These are phyloP conservation scores for Scolopax bukidnonensis DNA, from an alignment of 2,797 vertebrate species.

Conservation along the genomic window DNA sequence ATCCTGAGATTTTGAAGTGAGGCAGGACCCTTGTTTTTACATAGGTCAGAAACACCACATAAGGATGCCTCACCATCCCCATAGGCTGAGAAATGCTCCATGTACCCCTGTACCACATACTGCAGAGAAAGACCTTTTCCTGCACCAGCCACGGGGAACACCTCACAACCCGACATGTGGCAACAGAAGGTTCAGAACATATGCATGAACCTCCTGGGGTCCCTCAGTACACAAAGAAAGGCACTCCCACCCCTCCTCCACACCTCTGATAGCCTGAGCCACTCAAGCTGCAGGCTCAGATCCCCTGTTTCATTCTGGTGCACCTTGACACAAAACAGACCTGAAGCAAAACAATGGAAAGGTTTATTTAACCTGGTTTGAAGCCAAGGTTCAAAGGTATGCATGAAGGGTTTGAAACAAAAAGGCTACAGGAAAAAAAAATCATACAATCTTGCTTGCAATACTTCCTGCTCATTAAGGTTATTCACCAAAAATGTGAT, in stretches of 20 bases:
- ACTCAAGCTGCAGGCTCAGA: background rate
- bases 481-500: accelerated
- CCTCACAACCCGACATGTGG: background rate
- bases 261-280: background rate
- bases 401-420: background rate
- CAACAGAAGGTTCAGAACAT: background rate
- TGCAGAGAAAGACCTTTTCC: background rate
- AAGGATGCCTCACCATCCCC: background rate
- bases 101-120: accelerated
- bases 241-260: background rate
- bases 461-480: background rate
- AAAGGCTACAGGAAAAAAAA: background rate
- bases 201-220: background rate
- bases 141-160: background rate
- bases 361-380: slow-evolving; percentile 17
- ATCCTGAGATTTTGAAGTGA: background rate
- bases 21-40: background rate
- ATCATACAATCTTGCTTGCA: background rate
- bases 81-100: background rate
- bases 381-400: slow-evolving; percentile 13
- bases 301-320: background rate
- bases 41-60: background rate
- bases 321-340: background rate
- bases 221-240: background rate
- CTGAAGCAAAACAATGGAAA: background rate